Evolutionary conservation across 1,140 invertebrate species (phyloP).

Genomic region (Berghia stephanieae): DNA sequence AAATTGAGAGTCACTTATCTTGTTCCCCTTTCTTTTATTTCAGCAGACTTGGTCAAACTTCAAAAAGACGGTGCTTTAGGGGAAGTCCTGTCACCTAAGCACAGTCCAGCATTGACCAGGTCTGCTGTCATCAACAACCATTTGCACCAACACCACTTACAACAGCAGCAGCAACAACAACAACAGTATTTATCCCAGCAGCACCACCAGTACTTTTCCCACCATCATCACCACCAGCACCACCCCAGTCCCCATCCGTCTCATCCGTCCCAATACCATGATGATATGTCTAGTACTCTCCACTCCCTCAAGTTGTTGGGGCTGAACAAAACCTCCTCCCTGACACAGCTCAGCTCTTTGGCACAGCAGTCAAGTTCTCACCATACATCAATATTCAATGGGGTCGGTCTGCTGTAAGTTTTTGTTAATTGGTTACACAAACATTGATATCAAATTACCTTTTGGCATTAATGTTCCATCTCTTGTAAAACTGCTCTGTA

Average conservation of each 20-base stretch:
- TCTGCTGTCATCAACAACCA: conserved; percentile 2
- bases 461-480: conserved; percentile 32
- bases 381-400: conserved; percentile 24
- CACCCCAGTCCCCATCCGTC: too few species aligned
- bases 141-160: conserved; percentile 32
- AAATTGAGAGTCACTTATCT: not conserved
- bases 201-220: not conserved
- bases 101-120: conserved; percentile 7
- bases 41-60: conserved; percentile 53
- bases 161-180: conserved; percentile 50
- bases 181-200: too few species aligned
- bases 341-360: conserved; percentile 19
- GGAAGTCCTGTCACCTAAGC: conserved; percentile 43
- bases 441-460: too few species aligned
- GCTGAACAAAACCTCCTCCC: conserved; percentile 44
- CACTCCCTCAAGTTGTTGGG: conserved; percentile 54
- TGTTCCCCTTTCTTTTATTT: conserved; percentile 28
- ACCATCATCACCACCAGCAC: conserved; percentile 17
- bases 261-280: too few species aligned
- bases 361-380: not conserved
- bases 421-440: not conserved
- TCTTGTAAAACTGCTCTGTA: conserved; percentile 30
- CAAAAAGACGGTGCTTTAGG: conserved; percentile 46
- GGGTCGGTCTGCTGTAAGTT: conserved; percentile 31
- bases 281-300: too few species aligned